Evolutionary conservation across 1,140 invertebrate genomes (phyloP).

Genomic region (Probaryconus sp.): DNA sequence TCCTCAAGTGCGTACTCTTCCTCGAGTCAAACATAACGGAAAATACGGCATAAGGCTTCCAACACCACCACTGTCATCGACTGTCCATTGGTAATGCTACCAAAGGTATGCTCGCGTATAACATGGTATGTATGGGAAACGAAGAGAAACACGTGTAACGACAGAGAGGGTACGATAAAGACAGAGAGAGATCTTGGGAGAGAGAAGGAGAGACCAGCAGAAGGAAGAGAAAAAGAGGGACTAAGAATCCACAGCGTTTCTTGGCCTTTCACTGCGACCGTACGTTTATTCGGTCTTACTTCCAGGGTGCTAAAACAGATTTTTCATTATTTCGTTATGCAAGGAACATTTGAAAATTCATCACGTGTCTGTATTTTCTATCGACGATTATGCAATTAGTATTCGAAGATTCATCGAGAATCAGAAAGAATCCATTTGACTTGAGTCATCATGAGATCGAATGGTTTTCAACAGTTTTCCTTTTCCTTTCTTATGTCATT

Average conservation of each 20-base stretch:
- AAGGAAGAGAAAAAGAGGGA: conserved; percentile 53
- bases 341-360: conserved; percentile 10
- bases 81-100: conserved; percentile 7
- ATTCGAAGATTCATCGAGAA: no score
- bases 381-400: no score
- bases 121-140: conserved; percentile 32
- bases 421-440: no score
- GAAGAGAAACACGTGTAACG: conserved; percentile 47
- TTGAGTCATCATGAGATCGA: no score
- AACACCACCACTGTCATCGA: conserved; percentile 24
- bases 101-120: conserved; percentile 35
- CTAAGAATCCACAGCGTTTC: conserved; percentile 60
- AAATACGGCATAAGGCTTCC: conserved; percentile 37
- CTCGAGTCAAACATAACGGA: conserved; percentile 59
- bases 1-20: conserved; percentile 47
- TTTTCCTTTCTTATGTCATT: no score
- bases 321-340: conserved; percentile 13
- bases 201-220: conserved; percentile 42
- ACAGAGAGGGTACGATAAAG: conserved; percentile 28
- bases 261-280: conserved; percentile 60
- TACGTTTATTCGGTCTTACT: conserved; percentile 40
- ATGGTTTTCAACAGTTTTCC: no score
- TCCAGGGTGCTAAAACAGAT: conserved; percentile 43
- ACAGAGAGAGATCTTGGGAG: conserved; percentile 33
- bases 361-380: no score